Evolutionary conservation across 37 sponge, comb jelly and placozoan genomes (phyloP).

Genomic region (Geodia barretti): DNA sequence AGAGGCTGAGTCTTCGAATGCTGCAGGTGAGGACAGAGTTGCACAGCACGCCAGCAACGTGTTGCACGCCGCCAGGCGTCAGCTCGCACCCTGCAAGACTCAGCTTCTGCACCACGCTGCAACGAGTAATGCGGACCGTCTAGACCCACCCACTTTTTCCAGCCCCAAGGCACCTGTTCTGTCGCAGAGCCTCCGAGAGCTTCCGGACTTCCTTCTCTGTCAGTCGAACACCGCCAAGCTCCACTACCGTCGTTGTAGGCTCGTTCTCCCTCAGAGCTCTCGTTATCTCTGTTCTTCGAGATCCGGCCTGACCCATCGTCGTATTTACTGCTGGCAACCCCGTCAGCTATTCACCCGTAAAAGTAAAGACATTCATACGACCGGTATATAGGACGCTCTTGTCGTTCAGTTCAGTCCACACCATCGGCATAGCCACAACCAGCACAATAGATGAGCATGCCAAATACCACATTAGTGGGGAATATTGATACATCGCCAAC

Average conservation of each 20-base stretch:
- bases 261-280: slow-evolving; percentile 54
- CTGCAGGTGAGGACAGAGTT: slow-evolving; percentile 63
- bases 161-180: slow-evolving; percentile 56
- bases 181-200: slow-evolving; percentile 56
- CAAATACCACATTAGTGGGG: no score
- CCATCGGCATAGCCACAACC: no score
- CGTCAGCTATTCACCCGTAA: no score
- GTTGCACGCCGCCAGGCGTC: slow-evolving; percentile 26
- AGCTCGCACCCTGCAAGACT: slow-evolving; percentile 58
- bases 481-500: no score
- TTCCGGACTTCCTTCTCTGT: slow-evolving; percentile 61
- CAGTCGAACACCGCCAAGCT: slow-evolving; percentile 39
- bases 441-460: no score
- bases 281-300: slow-evolving; percentile 20
- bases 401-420: no score
- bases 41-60: slow-evolving; percentile 67
- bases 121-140: no score
- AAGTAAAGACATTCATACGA: no score
- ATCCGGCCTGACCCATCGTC: slow-evolving; percentile 69
- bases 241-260: slow-evolving; percentile 32
- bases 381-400: no score
- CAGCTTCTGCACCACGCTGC: slow-evolving; percentile 64
- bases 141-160: neutral
- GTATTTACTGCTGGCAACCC: no score
- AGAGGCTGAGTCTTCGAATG: slow-evolving; percentile 68